These are phyloP conservation scores for Festucalex cinctus DNA, from an alignment of 2,113 vertebrate genomes.

Conservation along the genomic window DNA sequence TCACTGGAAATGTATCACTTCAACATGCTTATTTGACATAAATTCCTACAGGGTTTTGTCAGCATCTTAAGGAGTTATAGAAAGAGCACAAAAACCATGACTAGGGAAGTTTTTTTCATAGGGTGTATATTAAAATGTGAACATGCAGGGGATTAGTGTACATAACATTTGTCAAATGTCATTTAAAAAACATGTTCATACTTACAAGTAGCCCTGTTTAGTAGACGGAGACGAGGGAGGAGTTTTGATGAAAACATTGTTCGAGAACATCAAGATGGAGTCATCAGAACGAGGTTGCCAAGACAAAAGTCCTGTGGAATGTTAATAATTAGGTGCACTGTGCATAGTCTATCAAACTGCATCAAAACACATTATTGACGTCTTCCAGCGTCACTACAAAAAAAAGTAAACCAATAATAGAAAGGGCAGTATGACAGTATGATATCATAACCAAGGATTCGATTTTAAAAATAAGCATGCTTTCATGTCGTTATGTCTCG, in stretches of 20 bases:
- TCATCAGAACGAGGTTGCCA: conserved; percentile 35
- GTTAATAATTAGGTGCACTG: background rate
- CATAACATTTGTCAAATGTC: too few species aligned
- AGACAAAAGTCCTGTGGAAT: conserved; percentile 30
- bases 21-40: too few species aligned
- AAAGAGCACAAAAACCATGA: background rate
- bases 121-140: background rate
- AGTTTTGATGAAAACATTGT: conserved; percentile 66
- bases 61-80: background rate
- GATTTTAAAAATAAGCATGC: background rate
- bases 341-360: background rate
- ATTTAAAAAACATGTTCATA: background rate
- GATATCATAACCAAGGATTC: background rate
- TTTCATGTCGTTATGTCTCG: background rate
- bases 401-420: too few species aligned
- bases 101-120: background rate
- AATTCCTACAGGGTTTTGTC: too few species aligned
- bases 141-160: too few species aligned
- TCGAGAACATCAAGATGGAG: conserved; percentile 22
- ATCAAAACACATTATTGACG: background rate
- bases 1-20: too few species aligned
- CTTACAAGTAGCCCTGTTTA: conserved; percentile 64
- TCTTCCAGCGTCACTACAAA: background rate
- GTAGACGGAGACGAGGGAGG: conserved; percentile 42
- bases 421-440: too few species aligned